Conservation (phyloP, 2,797 vertebrate species). For the Macrochelys suwanniensis region DNA sequence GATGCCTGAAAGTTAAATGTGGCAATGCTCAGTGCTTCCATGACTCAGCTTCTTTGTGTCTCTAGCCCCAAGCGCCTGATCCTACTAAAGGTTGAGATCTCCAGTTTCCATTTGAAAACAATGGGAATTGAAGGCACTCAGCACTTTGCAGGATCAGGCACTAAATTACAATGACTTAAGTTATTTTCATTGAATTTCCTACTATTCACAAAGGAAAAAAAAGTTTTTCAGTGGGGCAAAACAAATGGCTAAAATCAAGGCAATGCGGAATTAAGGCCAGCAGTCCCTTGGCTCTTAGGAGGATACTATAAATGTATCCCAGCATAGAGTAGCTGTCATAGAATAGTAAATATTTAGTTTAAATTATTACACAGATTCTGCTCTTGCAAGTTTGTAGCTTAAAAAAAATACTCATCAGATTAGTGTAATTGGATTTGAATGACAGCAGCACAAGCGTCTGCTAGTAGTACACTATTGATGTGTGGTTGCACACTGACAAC, state of each 20-base stretch:
- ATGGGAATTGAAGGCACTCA: not conserved
- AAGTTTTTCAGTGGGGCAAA: not conserved
- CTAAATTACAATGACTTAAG: not conserved
- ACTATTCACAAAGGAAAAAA: not conserved
- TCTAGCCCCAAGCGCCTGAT: not conserved
- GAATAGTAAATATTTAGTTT: not conserved
- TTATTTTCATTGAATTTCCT: not conserved
- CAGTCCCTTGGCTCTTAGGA: not conserved
- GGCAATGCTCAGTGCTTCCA: not conserved
- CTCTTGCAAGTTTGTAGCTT: constrained; percentile 30
- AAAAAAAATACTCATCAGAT: not conserved
- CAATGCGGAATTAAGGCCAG: constrained; percentile 1
- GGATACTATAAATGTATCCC: not conserved
- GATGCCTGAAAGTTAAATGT: not conserved
- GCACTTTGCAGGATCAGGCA: not conserved
- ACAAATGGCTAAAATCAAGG: not conserved
- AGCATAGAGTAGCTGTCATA: not conserved
- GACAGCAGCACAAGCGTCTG: not conserved
- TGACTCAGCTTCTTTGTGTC: not conserved
- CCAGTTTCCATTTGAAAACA: constrained; percentile 1
- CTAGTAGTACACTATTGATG: not conserved
- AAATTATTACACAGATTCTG: constrained; percentile 17
- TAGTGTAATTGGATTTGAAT: constrained; percentile 36
- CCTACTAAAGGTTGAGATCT: not conserved
- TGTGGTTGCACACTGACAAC: not conserved